Conservation (phyloP, 2,888 invertebrate genomes). For the Stenodema calcarata region DNA sequence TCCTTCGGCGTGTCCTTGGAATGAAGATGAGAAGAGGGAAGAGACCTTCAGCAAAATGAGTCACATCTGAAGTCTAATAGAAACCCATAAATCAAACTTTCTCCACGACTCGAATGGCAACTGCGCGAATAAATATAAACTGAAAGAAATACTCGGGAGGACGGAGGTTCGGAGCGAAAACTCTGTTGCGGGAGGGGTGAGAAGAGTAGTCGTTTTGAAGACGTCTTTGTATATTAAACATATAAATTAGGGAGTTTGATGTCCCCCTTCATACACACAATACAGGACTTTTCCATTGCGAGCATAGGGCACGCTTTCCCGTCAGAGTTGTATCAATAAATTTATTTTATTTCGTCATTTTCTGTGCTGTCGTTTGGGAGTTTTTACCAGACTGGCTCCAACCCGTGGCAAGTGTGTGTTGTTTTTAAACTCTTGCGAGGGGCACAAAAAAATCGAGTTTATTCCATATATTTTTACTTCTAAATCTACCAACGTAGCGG, state of each 20-base stretch:
- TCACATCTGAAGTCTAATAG: background rate
- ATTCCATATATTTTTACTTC: too few species aligned
- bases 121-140: conserved; percentile 31
- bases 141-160: conserved; percentile 4
- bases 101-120: background rate
- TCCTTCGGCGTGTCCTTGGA: too few species aligned
- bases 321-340: conserved; percentile 45
- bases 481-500: too few species aligned
- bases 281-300: conserved; percentile 16
- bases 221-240: conserved; percentile 45
- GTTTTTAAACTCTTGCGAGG: too few species aligned
- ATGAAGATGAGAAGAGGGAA: too few species aligned
- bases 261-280: conserved; percentile 25
- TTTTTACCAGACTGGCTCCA: background rate
- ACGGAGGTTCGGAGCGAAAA: background rate
- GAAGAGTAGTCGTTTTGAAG: background rate
- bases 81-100: conserved; percentile 10
- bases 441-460: too few species aligned
- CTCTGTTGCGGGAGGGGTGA: background rate
- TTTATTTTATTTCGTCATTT: conserved; percentile 46
- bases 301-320: background rate
- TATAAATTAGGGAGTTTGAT: conserved; percentile 42
- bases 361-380: background rate
- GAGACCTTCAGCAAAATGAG: background rate
- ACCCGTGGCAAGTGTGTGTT: background rate